phyloP scores from a whole-genome alignment of 2,113 vertebrate species.

The Epinephelus fuscoguttatus region DNA sequence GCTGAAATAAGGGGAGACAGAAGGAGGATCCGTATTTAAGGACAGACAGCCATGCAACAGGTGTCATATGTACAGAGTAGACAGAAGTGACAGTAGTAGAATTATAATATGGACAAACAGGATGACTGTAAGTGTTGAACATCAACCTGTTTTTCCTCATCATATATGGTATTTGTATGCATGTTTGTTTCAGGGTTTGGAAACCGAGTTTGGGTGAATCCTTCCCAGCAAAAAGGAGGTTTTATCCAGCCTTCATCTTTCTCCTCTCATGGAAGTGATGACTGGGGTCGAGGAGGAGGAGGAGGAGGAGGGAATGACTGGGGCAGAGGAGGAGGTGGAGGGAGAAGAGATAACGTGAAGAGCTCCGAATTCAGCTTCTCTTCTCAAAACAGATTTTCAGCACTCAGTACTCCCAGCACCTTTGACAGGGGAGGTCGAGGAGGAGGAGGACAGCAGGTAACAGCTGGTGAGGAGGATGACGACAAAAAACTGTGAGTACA shows the following conservation, averaged over 20 bases:
- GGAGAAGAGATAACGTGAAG: conserved; percentile 72
- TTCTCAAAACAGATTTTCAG: conserved; percentile 86
- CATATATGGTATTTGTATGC: background rate
- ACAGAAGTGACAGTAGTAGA: no score
- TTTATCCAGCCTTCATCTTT: conserved; percentile 89
- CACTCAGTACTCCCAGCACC: conserved; percentile 58
- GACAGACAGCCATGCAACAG: background rate
- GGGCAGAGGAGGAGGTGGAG: conserved; percentile 76
- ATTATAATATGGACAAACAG: background rate
- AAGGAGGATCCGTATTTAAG: background rate
- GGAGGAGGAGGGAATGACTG: conserved; percentile 62
- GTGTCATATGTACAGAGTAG: background rate
- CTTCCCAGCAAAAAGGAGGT: conserved; percentile 81
- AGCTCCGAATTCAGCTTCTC: conserved; percentile 80
- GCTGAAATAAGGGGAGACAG: background rate
- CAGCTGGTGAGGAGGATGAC: conserved; percentile 83
- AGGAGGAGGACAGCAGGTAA: conserved; percentile 75
- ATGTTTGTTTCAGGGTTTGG: conserved; percentile 75
- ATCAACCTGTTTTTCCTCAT: background rate
- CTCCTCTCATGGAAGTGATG: conserved; percentile 76
- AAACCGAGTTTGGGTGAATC: conserved; percentile 87
- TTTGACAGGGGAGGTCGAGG: conserved; percentile 72
- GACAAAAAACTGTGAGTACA: conserved; percentile 89
- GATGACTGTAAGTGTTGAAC: background rate
- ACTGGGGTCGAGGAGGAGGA: conserved; percentile 42